Conservation (phyloP, 2,113 vertebrate species). For the Microtus oregoni region DNA sequence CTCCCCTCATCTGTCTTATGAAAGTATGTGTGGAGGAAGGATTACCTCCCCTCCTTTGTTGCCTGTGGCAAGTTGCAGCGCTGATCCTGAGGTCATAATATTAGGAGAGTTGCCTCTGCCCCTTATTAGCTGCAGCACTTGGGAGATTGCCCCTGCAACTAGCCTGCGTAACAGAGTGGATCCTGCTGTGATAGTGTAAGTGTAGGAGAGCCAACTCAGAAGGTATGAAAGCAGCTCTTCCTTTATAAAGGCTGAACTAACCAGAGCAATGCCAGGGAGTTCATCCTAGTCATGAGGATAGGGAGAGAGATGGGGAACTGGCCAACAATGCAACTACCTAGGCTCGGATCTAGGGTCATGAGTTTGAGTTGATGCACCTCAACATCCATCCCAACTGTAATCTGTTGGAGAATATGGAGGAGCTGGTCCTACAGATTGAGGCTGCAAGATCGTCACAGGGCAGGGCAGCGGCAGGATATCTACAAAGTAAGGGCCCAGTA, state of each 20-base stretch:
- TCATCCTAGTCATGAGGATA: no score
- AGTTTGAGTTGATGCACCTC: no score
- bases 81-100: not conserved
- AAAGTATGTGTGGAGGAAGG: not conserved
- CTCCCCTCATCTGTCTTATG: no score
- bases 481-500: not conserved
- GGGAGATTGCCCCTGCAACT: not conserved
- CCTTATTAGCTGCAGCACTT: not conserved
- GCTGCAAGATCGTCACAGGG: not conserved
- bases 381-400: not conserved
- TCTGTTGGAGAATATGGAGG: not conserved
- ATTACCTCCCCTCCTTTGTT: not conserved
- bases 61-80: fast-evolving
- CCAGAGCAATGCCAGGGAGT: no score
- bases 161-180: no score
- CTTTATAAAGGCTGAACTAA: no score
- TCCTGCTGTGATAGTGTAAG: no score
- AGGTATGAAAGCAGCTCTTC: no score
- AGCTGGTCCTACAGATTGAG: not conserved
- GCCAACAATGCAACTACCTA: no score
- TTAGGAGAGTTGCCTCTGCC: not conserved
- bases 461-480: not conserved
- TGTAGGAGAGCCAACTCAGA: no score
- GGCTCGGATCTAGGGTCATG: no score
- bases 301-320: no score